phyloP scores from a whole-genome alignment of 2,113 vertebrate genomes.

The Pelvicachromis taeniatus region DNA sequence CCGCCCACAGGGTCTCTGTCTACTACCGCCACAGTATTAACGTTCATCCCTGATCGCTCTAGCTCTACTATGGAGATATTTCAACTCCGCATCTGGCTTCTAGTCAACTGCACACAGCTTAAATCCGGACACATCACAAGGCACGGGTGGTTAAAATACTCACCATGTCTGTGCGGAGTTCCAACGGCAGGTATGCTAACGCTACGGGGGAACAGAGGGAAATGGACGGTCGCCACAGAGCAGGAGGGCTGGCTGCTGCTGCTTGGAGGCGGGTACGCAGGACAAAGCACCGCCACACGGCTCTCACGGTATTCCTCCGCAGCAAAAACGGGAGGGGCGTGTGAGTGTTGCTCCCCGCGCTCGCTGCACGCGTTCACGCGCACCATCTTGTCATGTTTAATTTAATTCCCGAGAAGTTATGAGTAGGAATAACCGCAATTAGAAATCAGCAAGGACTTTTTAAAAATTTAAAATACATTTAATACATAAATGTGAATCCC shows the following conservation, averaged over 20 bases:
- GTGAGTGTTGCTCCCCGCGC: not conserved
- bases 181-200: not conserved
- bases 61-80: not conserved
- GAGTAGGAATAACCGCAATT: not conserved
- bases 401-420: not conserved
- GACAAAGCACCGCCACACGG: conserved; percentile 29
- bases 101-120: not conserved
- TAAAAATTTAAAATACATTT: not conserved
- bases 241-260: not conserved
- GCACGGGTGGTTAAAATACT: not conserved
- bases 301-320: conserved; percentile 57
- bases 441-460: not conserved
- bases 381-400: not conserved
- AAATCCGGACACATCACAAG: not conserved
- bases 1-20: not conserved
- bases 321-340: not conserved
- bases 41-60: not conserved
- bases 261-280: conserved; percentile 15
- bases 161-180: conserved; percentile 51
- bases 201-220: conserved; percentile 32
- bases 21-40: not conserved
- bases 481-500: not conserved
- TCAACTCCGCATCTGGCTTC: not conserved
- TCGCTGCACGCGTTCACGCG: not conserved
- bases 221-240: conserved; percentile 50